Evolutionary conservation across 1,140 invertebrate genomes (phyloP).

Genomic region (Caenorhabditis inopinata): DNA sequence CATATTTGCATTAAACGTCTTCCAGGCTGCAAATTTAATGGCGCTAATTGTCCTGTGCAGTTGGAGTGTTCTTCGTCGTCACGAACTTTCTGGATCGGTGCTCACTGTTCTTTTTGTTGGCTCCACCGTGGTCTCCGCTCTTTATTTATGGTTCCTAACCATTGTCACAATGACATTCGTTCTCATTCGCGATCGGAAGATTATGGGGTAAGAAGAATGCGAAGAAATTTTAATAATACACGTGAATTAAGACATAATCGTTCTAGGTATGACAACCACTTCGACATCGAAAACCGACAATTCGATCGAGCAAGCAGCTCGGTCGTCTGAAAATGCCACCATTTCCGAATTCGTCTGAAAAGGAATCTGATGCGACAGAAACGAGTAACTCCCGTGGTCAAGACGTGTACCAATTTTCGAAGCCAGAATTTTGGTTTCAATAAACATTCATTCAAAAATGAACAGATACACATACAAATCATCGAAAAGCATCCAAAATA

Average conservation of each 20-base stretch:
- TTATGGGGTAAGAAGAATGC: not conserved
- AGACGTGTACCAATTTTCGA: no score
- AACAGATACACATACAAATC: no score
- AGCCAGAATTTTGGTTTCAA: no score
- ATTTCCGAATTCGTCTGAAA: not conserved
- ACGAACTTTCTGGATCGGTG: not conserved
- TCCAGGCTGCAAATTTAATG: not conserved
- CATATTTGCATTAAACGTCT: not conserved
- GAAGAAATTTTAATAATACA: no score
- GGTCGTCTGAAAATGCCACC: not conserved
- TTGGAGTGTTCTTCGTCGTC: not conserved
- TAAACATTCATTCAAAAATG: not conserved
- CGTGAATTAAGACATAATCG: no score
- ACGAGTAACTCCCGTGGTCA: not conserved
- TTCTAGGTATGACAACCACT: not conserved
- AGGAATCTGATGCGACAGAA: no score
- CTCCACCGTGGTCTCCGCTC: not conserved
- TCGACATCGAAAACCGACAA: slow-evolving; percentile 4
- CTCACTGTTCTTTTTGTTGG: not conserved
- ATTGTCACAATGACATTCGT: not conserved
- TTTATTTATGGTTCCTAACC: not conserved
- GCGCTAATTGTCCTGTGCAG: not conserved
- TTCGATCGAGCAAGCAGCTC: slow-evolving; percentile 15
- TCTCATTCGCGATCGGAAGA: not conserved
- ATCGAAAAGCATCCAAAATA: no score